These are phyloP conservation scores for Spatula clypeata DNA, from an alignment of 2,797 vertebrate genomes.

Conservation along the genomic window DNA sequence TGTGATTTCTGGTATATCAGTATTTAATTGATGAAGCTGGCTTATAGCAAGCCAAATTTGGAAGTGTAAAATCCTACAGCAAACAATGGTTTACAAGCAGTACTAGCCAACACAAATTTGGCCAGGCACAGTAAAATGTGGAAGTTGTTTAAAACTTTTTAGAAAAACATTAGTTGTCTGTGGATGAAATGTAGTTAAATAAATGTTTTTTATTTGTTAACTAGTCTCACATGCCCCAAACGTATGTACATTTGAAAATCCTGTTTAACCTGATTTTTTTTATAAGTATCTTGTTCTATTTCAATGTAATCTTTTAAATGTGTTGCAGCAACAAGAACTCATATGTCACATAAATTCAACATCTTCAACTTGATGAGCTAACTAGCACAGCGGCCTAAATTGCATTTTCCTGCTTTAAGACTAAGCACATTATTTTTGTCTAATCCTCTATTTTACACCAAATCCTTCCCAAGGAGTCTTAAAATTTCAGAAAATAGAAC, in stretches of 20 bases:
- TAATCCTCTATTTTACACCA: constrained; percentile 56
- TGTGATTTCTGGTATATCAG: neutral
- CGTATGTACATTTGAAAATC: neutral
- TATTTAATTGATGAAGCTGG: constrained; percentile 21
- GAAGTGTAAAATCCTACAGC: neutral
- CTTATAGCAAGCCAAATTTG: neutral
- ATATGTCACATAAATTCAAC: constrained; percentile 48
- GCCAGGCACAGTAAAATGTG: neutral
- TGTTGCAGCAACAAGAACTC: constrained; percentile 41
- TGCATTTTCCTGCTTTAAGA: constrained; percentile 49
- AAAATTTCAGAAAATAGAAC: constrained; percentile 10
- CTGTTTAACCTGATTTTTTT: constrained; percentile 30
- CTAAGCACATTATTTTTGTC: constrained; percentile 56
- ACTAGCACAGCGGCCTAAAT: constrained; percentile 40
- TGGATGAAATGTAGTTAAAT: neutral
- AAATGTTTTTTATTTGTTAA: neutral
- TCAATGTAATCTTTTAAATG: constrained; percentile 52
- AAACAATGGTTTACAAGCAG: neutral
- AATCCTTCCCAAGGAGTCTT: constrained; percentile 35
- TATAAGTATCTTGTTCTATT: constrained; percentile 6
- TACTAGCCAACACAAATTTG: neutral
- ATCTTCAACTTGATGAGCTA: constrained; percentile 48
- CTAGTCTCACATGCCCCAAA: neutral
- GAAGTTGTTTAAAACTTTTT: neutral
- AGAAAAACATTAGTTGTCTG: neutral